phyloP scores from a whole-genome alignment of 2,113 vertebrate species.

The Menura novaehollandiae region DNA sequence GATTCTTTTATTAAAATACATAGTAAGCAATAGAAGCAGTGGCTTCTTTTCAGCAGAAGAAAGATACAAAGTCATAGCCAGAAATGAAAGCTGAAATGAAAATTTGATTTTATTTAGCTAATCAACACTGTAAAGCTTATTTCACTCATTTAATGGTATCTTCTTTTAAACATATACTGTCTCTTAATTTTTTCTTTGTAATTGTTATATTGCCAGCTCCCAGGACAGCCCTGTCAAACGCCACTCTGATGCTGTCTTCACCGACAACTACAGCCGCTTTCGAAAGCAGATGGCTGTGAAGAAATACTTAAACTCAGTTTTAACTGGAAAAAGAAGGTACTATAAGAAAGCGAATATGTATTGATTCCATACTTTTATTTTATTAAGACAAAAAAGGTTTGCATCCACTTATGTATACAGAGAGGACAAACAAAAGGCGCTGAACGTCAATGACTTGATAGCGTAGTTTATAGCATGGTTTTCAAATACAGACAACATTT shows the following conservation, averaged over 20 bases:
- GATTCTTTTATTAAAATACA: not conserved
- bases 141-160: not conserved
- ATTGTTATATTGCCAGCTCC: conserved; percentile 66
- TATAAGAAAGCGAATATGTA: not conserved
- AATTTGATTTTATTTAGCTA: not conserved
- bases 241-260: conserved; percentile 94
- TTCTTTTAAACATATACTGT: fast-evolving
- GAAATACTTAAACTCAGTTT: conserved; percentile 92
- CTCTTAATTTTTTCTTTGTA: not conserved
- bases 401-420: not conserved
- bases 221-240: conserved; percentile 86
- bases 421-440: not conserved
- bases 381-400: not conserved
- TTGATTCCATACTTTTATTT: not conserved
- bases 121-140: not conserved
- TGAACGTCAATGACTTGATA: not conserved
- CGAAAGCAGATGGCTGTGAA: conserved; percentile 96
- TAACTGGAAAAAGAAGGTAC: conserved; percentile 93
- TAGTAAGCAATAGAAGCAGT: not conserved
- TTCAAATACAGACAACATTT: not conserved
- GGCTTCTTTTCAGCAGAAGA: not conserved
- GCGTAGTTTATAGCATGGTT: not conserved
- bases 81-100: not conserved
- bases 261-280: conserved; percentile 95
- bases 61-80: not conserved